Percentiles rank a stretch among this genome's conserved stretches.
Evolutionary conservation across 2,797 vertebrate species (phyloP).

Genomic region (Neosalanx taihuensis): DNA sequence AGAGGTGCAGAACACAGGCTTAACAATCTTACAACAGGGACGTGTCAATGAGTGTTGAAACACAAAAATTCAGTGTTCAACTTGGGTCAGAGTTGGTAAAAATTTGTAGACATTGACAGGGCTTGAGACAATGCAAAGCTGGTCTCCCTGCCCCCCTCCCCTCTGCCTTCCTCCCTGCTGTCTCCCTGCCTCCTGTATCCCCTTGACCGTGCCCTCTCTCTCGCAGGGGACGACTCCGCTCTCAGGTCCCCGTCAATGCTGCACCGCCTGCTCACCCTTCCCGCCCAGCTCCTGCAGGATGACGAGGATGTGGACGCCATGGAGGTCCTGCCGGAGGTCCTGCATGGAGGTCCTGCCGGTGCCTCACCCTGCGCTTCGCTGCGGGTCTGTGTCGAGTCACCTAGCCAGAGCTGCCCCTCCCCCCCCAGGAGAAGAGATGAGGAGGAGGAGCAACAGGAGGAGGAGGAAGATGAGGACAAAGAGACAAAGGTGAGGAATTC

Average conservation of each 20-base stretch:
- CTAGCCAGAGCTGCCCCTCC: neutral
- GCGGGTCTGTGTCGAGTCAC: neutral
- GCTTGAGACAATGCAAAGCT: too few species aligned
- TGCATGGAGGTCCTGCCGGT: conserved; percentile 45
- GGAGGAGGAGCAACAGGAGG: conserved; percentile 42
- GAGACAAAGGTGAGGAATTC: conserved; percentile 53
- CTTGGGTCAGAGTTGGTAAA: too few species aligned
- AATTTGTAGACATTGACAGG: too few species aligned
- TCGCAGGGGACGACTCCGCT: conserved; percentile 40
- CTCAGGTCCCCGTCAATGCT: conserved; percentile 74
- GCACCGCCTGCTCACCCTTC: conserved; percentile 75
- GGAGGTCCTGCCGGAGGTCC: conserved; percentile 43
- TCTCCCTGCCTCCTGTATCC: too few species aligned
- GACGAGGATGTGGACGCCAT: conserved; percentile 45
- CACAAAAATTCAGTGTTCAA: too few species aligned
- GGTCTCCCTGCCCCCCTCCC: too few species aligned
- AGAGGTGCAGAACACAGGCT: too few species aligned
- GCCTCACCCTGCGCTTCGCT: neutral
- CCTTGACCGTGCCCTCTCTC: neutral
- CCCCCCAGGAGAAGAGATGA: conserved; percentile 33
- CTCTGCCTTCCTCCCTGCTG: neutral
- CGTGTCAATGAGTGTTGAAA: too few species aligned
- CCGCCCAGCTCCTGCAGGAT: conserved; percentile 69
- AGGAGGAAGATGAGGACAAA: conserved; percentile 47
- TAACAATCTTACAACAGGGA: too few species aligned